phyloP scores from a whole-genome alignment of 2,113 vertebrate species.

The Peromyscus maniculatus region DNA sequence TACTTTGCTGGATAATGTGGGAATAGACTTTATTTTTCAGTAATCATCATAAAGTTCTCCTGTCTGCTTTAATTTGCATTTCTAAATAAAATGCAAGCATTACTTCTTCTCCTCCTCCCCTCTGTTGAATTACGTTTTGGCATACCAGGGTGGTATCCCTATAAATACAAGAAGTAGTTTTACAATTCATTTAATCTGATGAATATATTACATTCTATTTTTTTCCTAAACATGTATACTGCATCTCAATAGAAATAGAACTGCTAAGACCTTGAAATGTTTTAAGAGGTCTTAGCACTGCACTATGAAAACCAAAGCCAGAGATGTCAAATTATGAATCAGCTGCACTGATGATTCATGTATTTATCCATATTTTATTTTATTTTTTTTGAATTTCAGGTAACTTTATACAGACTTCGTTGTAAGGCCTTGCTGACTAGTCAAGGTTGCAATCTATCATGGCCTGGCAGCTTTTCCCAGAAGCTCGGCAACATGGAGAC shows the following conservation, averaged over 20 bases:
- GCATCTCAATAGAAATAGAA: background rate
- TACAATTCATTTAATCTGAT: background rate
- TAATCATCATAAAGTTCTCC: background rate
- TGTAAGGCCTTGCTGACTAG: no score
- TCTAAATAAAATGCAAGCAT: background rate
- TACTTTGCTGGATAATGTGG: no score
- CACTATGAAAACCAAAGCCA: background rate
- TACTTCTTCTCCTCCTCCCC: background rate
- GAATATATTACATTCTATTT: background rate
- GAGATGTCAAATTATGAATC: background rate
- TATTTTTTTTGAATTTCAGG: background rate
- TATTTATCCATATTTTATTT: background rate
- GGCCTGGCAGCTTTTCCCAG: background rate
- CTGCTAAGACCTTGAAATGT: background rate
- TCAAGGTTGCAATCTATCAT: no score
- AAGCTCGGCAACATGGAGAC: background rate
- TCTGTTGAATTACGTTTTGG: background rate
- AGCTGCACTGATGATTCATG: background rate
- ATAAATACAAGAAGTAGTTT: background rate
- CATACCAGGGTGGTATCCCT: no score
- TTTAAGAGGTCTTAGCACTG: accelerated
- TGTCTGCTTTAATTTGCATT: background rate
- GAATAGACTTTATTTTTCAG: background rate
- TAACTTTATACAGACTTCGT: background rate
- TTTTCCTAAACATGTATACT: background rate